Evolutionary conservation across 2,888 invertebrate genomes (phyloP).

Genomic region (Synergus itoensis): DNA sequence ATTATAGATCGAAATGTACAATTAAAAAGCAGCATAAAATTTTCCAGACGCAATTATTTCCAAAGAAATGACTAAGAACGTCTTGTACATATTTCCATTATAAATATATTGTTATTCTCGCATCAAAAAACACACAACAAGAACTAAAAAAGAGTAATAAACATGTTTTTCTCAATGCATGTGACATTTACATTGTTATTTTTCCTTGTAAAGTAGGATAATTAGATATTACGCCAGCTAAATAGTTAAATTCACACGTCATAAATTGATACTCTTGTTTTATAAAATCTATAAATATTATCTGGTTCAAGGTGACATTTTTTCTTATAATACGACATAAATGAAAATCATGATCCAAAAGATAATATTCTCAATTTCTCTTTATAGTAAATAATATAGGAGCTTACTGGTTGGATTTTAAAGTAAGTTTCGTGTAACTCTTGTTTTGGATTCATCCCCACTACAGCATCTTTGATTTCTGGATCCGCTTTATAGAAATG

Average conservation of each 20-base stretch:
- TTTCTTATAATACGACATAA: background rate
- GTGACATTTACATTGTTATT: background rate
- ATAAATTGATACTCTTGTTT: background rate
- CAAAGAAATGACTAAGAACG: too few relatives aligned
- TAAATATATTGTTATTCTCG: background rate
- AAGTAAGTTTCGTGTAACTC: conserved; percentile 88
- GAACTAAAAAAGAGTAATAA: background rate
- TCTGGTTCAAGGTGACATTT: background rate
- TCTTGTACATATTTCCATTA: background rate
- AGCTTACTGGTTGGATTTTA: conserved; percentile 90
- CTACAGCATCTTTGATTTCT: conserved; percentile 82
- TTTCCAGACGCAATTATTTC: too few relatives aligned
- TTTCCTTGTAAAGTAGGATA: background rate
- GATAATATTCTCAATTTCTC: background rate
- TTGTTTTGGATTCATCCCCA: conserved; percentile 85
- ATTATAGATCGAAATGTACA: too few relatives aligned
- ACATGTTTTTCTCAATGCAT: background rate
- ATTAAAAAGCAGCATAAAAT: too few relatives aligned
- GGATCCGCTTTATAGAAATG: conserved; percentile 93
- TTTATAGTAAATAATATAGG: background rate
- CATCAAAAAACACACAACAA: background rate
- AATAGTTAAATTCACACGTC: background rate
- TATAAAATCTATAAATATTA: background rate
- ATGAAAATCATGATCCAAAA: background rate
- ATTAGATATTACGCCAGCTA: background rate